phyloP scores from a whole-genome alignment of 2,797 vertebrate genomes.

The Anguilla anguilla region DNA sequence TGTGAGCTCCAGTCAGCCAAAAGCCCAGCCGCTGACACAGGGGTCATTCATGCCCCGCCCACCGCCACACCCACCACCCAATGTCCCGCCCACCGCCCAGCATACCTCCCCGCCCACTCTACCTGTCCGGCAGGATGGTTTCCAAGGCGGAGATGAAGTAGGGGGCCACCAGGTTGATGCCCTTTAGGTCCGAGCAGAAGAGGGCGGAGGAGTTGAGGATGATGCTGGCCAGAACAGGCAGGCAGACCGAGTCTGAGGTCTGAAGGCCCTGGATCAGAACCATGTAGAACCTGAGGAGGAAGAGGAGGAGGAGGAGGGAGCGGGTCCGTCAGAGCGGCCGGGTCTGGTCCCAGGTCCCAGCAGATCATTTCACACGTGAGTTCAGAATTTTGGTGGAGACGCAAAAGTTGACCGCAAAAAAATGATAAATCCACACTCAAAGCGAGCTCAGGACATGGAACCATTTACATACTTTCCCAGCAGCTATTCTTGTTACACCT shows the following conservation, averaged over 20 bases:
- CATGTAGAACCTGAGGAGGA: constrained; percentile 87
- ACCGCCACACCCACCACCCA: too few relatives aligned
- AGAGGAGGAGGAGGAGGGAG: constrained; percentile 41
- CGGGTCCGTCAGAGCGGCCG: not conserved
- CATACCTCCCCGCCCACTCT: not conserved
- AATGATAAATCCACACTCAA: too few relatives aligned
- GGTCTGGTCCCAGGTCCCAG: not conserved
- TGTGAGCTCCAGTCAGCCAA: not conserved
- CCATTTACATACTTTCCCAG: not conserved
- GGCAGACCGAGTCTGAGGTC: constrained; percentile 83
- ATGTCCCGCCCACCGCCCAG: too few relatives aligned
- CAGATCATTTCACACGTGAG: not conserved
- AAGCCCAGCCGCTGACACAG: not conserved
- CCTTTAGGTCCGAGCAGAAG: constrained; percentile 91
- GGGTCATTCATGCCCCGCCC: not conserved
- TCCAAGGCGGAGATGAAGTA: constrained; percentile 89
- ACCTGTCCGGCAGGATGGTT: constrained; percentile 91
- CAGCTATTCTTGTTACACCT: too few relatives aligned
- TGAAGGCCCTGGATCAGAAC: constrained; percentile 90
- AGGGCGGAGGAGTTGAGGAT: constrained; percentile 88
- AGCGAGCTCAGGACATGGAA: not conserved
- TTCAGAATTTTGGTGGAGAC: not conserved
- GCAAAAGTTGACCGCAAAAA: too few relatives aligned
- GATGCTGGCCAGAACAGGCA: constrained; percentile 87
- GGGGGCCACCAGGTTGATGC: constrained; percentile 88